These are phyloP conservation scores for Actinopyga echinites DNA, from an alignment of 53 echinoderm and acorn worm genomes.

Conservation along the genomic window DNA sequence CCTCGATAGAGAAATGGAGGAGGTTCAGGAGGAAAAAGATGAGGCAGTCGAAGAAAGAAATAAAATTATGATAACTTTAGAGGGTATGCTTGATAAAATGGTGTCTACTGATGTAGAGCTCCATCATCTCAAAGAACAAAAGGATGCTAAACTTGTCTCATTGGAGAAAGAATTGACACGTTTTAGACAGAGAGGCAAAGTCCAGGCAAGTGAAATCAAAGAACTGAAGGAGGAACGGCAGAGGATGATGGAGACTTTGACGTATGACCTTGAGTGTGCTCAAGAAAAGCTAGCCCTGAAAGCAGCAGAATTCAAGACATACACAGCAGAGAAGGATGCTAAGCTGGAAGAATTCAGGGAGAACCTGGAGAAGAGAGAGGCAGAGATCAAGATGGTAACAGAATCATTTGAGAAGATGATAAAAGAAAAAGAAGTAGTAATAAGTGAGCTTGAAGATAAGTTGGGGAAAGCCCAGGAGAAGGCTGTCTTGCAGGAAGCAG, in stretches of 20 bases:
- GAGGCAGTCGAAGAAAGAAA: conserved; percentile 22
- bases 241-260: conserved; percentile 29
- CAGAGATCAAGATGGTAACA: neutral
- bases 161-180: conserved; percentile 17
- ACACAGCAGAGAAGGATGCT: conserved; percentile 26
- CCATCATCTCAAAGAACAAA: neutral
- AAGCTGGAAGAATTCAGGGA: conserved; percentile 6
- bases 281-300: conserved; percentile 27
- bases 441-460: neutral
- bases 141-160: neutral
- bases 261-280: conserved; percentile 26
- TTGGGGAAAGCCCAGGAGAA: neutral
- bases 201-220: neutral
- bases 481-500: neutral
- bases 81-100: conserved; percentile 33
- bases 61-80: conserved; percentile 12
- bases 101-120: conserved; percentile 14
- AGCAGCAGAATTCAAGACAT: conserved; percentile 9
- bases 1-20: conserved; percentile 44
- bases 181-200: conserved; percentile 8
- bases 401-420: neutral
- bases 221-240: neutral
- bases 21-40: conserved; percentile 24
- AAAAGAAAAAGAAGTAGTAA: neutral
- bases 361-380: neutral